These are phyloP conservation scores for Sitodiplosis mosellana DNA, from an alignment of 1,140 invertebrate genomes.

Conservation along the genomic window DNA sequence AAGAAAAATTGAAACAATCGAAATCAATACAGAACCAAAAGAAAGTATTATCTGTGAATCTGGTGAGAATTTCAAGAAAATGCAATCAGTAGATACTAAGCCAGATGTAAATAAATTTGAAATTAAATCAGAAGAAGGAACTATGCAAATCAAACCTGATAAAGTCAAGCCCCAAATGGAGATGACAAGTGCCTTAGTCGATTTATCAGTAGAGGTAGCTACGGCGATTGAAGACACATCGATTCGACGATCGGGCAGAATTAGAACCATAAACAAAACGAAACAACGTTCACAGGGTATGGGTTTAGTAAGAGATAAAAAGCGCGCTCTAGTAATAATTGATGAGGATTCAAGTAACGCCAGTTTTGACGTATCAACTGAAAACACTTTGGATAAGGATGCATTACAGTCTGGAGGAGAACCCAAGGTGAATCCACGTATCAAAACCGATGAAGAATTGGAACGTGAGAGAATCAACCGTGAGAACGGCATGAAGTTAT, in stretches of 20 bases:
- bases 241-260: conserved; percentile 30
- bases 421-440: background rate
- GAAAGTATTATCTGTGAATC: no score
- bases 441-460: conserved; percentile 12
- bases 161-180: no score
- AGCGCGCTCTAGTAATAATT: no score
- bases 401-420: background rate
- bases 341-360: background rate
- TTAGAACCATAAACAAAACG: conserved; percentile 34
- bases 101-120: no score
- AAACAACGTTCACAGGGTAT: conserved; percentile 36
- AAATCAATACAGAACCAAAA: no score
- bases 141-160: no score
- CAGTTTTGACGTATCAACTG: background rate
- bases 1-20: no score
- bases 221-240: background rate
- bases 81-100: no score
- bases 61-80: no score
- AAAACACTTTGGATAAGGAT: background rate
- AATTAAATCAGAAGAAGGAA: no score
- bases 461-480: conserved; percentile 15
- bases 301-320: conserved; percentile 8
- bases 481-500: conserved; percentile 54
- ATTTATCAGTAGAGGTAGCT: no score
- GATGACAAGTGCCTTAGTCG: no score